Evolutionary conservation across 2,113 vertebrate species (phyloP).

Genomic region (Myxocyprinus asiaticus): DNA sequence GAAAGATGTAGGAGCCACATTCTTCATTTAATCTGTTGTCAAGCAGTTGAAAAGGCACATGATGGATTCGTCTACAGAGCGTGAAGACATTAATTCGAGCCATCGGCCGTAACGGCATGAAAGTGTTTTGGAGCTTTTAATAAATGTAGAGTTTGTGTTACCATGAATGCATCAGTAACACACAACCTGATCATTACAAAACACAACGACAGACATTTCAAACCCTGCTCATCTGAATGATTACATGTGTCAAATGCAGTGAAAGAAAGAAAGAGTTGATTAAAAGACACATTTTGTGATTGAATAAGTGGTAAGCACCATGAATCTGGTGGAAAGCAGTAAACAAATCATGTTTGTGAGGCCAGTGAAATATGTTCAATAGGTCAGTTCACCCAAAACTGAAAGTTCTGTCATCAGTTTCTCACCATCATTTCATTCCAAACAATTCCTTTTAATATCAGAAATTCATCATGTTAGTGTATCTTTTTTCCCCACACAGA

Average conservation of each 20-base stretch:
- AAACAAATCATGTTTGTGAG: no score
- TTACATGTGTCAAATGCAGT: conserved; percentile 8
- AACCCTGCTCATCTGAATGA: not conserved
- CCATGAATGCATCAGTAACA: conserved; percentile 4
- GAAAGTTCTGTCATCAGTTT: no score
- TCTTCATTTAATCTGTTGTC: not conserved
- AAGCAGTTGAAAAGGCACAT: not conserved
- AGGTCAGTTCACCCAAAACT: no score
- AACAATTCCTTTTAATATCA: no score
- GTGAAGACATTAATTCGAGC: not conserved
- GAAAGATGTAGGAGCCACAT: not conserved
- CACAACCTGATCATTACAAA: conserved; percentile 23
- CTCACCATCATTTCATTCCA: no score
- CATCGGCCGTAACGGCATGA: not conserved
- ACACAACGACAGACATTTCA: not conserved
- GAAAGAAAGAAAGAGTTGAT: conserved; percentile 11
- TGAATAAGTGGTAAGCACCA: not conserved
- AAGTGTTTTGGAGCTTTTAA: not conserved
- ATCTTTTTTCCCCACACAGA: conserved; percentile 8
- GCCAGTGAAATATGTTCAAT: no score
- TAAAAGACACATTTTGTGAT: not conserved
- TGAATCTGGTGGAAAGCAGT: not conserved
- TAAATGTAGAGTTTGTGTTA: conserved; percentile 5
- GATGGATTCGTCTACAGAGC: not conserved
- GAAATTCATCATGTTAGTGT: no score